Conservation (phyloP, 2,888 invertebrate species). For the Chloroclystis v-ata region DNA sequence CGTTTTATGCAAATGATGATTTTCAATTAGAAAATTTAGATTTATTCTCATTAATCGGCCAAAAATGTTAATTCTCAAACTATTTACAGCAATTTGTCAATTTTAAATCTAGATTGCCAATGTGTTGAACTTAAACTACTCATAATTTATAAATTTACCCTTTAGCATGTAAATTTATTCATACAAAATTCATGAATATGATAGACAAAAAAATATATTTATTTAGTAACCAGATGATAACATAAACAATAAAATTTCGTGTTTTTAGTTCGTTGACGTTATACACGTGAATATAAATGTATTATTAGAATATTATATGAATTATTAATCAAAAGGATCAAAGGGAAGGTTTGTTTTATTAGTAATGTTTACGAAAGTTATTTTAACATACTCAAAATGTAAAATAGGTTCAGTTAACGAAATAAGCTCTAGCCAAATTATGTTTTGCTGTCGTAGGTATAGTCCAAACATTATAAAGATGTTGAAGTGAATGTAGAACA, state of each 20-base stretch:
- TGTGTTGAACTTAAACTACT: slow-evolving; percentile 8
- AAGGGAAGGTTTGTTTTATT: slow-evolving; percentile 5
- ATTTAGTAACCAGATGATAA: slow-evolving; percentile 16
- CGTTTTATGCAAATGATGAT: background rate
- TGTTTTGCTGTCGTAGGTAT: too few relatives aligned
- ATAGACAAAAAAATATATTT: slow-evolving; percentile 16
- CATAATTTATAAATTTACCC: slow-evolving; percentile 11
- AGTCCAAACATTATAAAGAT: too few relatives aligned
- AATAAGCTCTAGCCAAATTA: too few relatives aligned
- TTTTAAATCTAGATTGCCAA: slow-evolving; percentile 7
- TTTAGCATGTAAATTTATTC: slow-evolving; percentile 26
- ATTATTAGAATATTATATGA: slow-evolving; percentile 17
- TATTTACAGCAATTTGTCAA: slow-evolving; percentile 12
- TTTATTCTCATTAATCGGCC: background rate
- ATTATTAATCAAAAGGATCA: slow-evolving; percentile 17
- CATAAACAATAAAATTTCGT: slow-evolving; percentile 20
- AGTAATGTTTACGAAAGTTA: too few relatives aligned
- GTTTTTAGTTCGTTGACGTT: slow-evolving; percentile 26
- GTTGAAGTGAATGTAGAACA: too few relatives aligned
- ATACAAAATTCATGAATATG: slow-evolving; percentile 19
- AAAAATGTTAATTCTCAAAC: background rate
- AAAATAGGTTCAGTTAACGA: too few relatives aligned
- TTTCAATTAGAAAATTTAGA: background rate
- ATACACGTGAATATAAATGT: slow-evolving; percentile 22
- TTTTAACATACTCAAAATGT: too few relatives aligned